Percentiles rank a stretch among this genome's conserved stretches.
These are phyloP conservation scores for Syrrhaptes paradoxus DNA, from an alignment of 2,113 vertebrate genomes.

Conservation along the genomic window DNA sequence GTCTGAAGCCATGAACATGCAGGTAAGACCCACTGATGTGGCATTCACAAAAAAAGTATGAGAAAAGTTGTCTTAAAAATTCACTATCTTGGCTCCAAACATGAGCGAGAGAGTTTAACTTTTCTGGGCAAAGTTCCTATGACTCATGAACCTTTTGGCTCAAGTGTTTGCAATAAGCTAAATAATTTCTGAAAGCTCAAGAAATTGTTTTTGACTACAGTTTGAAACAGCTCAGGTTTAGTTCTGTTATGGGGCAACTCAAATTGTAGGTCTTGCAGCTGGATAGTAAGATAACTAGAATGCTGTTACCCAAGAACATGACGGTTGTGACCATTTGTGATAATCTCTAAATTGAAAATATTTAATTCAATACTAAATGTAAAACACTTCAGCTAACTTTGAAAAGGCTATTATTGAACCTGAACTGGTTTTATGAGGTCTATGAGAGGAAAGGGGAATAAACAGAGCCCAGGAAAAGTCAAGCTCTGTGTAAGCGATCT, in stretches of 20 bases:
- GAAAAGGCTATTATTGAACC: neutral
- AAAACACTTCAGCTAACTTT: neutral
- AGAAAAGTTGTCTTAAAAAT: neutral
- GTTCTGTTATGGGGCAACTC: neutral
- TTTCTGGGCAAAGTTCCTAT: neutral
- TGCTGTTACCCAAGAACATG: neutral
- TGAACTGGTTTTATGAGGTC: neutral
- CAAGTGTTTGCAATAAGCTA: neutral
- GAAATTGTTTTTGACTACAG: neutral
- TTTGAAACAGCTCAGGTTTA: neutral
- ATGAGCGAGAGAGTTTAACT: neutral
- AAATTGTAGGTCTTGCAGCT: neutral
- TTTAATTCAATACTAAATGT: neutral
- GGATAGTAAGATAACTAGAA: neutral
- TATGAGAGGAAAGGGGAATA: neutral
- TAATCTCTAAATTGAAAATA: neutral
- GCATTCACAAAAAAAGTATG: neutral
- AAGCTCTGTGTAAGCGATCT: neutral
- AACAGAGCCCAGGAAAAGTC: neutral
- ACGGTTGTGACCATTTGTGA: neutral
- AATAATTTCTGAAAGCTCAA: neutral
- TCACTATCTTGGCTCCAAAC: neutral
- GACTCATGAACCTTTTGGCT: neutral
- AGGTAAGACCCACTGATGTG: neutral
- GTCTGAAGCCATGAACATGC: neutral